Conservation (phyloP, 2,888 invertebrate species). For the Drosophila suboccidentalis region DNA sequence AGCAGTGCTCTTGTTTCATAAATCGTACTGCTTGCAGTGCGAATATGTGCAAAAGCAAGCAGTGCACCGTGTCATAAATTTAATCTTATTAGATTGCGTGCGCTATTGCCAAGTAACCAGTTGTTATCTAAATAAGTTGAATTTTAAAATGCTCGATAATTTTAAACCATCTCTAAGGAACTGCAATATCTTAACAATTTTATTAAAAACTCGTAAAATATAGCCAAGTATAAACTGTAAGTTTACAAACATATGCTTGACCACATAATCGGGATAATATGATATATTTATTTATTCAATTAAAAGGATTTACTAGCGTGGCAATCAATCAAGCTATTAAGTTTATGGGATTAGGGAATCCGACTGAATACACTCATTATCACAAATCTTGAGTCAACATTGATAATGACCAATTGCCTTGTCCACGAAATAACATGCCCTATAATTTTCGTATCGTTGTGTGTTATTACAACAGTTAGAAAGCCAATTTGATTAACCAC, state of each 20-base stretch:
- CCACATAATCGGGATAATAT: conserved; percentile 2
- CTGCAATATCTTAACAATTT: not conserved
- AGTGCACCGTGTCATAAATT: not conserved
- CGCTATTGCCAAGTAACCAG: not conserved
- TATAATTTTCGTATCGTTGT: conserved; percentile 33
- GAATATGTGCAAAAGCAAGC: not conserved
- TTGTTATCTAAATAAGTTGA: not conserved
- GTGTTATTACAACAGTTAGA: conserved; percentile 37
- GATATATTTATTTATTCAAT: conserved; percentile 1
- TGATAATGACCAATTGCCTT: conserved; percentile 58
- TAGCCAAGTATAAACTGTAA: not conserved
- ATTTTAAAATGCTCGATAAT: too few species aligned
- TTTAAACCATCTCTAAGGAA: too few species aligned
- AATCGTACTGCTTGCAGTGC: not conserved
- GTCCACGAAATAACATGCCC: conserved; percentile 4
- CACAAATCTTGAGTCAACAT: conserved; percentile 54
- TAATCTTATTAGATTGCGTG: not conserved
- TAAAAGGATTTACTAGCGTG: conserved; percentile 19
- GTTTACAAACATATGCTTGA: conserved; percentile 11
- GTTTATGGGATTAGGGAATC: conserved; percentile 19
- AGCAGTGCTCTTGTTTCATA: not conserved
- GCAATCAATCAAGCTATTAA: conserved; percentile 32
- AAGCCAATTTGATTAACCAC: conserved; percentile 68
- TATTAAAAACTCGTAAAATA: not conserved
- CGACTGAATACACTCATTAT: conserved; percentile 32